Evolutionary conservation across 2,113 vertebrate species (phyloP).

Genomic region (Ciconia boyciana): DNA sequence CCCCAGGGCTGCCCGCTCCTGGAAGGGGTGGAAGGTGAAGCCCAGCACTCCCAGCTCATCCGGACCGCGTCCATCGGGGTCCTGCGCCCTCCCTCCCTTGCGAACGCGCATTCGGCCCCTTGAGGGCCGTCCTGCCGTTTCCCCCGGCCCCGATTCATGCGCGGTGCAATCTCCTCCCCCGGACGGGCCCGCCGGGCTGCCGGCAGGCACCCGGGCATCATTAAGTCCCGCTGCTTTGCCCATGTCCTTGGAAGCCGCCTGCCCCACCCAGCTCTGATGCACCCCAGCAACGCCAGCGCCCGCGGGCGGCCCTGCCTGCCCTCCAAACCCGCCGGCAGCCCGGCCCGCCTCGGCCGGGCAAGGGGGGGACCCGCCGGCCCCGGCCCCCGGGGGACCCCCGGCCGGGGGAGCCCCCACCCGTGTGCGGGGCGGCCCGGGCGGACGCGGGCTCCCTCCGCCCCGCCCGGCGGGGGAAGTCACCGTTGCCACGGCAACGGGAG

Average conservation of each 20-base stretch:
- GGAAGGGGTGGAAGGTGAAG: not conserved
- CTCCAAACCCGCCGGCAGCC: not conserved
- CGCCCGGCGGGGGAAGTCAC: not conserved
- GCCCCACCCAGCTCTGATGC: not conserved
- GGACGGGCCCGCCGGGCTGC: not conserved
- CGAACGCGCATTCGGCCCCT: fast-evolving
- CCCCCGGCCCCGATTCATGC: fast-evolving
- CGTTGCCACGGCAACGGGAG: slow-evolving; percentile 16
- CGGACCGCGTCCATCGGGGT: fast-evolving
- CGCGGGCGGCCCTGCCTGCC: not conserved
- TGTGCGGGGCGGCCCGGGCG: not conserved
- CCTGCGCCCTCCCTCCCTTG: not conserved
- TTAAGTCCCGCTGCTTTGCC: not conserved
- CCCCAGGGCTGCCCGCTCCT: not conserved
- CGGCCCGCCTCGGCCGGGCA: not conserved
- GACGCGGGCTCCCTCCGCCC: not conserved
- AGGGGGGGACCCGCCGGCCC: not conserved
- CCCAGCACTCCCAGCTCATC: fast-evolving
- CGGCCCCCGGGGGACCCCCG: not conserved
- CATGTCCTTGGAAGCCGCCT: not conserved
- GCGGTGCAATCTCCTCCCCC: not conserved
- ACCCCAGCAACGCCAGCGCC: not conserved
- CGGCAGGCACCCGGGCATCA: not conserved
- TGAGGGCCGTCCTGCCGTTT: not conserved
- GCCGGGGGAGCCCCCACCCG: not conserved